phyloP scores from a whole-genome alignment of 2,113 vertebrate genomes.

The Tyto alba region DNA sequence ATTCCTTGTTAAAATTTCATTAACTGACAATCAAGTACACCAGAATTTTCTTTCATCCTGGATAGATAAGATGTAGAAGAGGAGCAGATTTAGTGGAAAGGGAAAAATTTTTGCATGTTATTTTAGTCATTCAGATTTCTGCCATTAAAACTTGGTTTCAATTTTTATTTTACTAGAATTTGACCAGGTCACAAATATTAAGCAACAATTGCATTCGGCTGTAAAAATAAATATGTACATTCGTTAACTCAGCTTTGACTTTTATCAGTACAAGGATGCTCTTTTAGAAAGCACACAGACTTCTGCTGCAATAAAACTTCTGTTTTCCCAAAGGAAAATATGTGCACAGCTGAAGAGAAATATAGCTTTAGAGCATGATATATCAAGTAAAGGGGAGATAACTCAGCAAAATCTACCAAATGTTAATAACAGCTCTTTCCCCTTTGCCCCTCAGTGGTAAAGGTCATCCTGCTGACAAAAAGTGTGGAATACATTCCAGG shows the following conservation, averaged over 20 bases:
- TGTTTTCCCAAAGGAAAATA: background rate
- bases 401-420: background rate
- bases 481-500: background rate
- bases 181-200: background rate
- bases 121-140: background rate
- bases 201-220: background rate
- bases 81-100: background rate
- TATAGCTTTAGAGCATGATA: background rate
- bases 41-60: background rate
- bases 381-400: background rate
- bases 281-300: background rate
- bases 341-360: background rate
- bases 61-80: background rate
- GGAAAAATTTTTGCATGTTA: background rate
- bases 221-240: background rate
- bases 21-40: background rate
- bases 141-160: background rate
- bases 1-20: background rate
- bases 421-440: background rate
- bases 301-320: background rate
- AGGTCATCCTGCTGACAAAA: background rate
- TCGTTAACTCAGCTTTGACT: background rate
- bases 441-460: background rate
- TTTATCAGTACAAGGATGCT: background rate
- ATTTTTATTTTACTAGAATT: background rate